Conservation (phyloP, 2,113 vertebrate genomes). For the Malurus cyaneus region DNA sequence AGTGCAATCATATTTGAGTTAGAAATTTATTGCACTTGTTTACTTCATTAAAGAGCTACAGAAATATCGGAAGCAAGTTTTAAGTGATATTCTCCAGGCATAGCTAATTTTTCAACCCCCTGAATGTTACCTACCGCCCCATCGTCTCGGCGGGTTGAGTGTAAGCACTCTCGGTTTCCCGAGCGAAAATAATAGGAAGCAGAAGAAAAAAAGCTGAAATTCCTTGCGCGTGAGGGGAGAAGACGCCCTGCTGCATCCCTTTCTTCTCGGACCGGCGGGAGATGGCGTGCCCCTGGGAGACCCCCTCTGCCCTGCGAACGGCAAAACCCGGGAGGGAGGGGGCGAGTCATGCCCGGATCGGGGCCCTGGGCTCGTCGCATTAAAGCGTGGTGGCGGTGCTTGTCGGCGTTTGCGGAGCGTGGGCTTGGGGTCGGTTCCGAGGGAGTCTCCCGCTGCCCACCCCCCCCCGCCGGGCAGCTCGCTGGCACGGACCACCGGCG, state of each 20-base stretch:
- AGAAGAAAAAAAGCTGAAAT: constrained; percentile 32
- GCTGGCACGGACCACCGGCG: background rate
- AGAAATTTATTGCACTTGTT: constrained; percentile 82
- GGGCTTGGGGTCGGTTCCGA: background rate
- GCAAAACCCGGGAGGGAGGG: background rate
- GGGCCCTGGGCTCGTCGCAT: rapidly evolving
- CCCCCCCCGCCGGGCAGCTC: background rate
- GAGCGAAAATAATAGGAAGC: constrained; percentile 9
- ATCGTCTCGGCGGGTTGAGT: background rate
- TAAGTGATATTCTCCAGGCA: constrained; percentile 45
- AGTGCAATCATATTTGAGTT: constrained; percentile 90
- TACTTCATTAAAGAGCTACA: constrained; percentile 76
- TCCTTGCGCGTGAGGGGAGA: background rate
- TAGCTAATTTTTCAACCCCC: background rate
- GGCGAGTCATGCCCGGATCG: background rate
- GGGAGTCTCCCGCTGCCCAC: background rate
- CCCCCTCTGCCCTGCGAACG: background rate
- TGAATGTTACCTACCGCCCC: background rate
- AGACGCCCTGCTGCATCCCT: background rate
- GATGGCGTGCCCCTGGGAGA: background rate
- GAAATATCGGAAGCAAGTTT: constrained; percentile 54
- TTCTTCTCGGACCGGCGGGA: background rate
- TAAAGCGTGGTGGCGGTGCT: rapidly evolving
- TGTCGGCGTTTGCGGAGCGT: background rate
- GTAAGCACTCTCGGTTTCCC: constrained; percentile 7